A percentile compares a stretch with the other conserved stretches of the same genome.
Evolutionary conservation across 2,113 vertebrate genomes (phyloP).

Genomic region (Salvator merianae): DNA sequence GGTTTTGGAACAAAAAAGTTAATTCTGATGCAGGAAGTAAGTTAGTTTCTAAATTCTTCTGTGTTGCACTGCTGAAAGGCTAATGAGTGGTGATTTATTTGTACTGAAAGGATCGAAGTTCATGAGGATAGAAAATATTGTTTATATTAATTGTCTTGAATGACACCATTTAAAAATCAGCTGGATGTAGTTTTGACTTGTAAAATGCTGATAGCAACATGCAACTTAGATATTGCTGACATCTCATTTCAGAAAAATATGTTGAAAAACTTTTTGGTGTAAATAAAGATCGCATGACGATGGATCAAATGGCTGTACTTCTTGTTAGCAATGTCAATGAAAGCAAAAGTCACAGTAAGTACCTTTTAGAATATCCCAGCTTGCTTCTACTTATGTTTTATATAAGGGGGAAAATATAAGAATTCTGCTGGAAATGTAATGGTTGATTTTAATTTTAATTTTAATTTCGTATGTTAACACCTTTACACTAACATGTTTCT

Average conservation of each 20-base stretch:
- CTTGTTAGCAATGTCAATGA: slow-evolving; percentile 97
- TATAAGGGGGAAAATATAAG: neutral
- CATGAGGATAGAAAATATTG: neutral
- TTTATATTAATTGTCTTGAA: neutral
- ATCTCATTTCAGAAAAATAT: slow-evolving; percentile 86
- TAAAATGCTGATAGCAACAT: neutral
- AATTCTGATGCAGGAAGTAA: neutral
- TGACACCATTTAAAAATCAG: neutral
- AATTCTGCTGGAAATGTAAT: neutral
- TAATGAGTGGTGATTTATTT: neutral
- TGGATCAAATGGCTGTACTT: slow-evolving; percentile 96
- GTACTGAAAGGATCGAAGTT: neutral
- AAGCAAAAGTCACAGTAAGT: slow-evolving; percentile 89
- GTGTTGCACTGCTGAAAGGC: neutral
- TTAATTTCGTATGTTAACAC: neutral
- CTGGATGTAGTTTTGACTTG: neutral
- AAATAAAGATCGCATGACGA: slow-evolving; percentile 91
- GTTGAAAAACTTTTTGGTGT: slow-evolving; percentile 92
- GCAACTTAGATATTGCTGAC: neutral
- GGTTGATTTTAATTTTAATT: rapidly evolving
- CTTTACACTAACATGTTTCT: neutral
- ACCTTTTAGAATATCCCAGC: slow-evolving; percentile 19
- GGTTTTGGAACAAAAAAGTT: neutral
- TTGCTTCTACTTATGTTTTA: too few species aligned
- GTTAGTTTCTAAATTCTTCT: neutral